Conservation (phyloP, 2,888 invertebrate genomes). For the Agrenia bidenticulata region DNA sequence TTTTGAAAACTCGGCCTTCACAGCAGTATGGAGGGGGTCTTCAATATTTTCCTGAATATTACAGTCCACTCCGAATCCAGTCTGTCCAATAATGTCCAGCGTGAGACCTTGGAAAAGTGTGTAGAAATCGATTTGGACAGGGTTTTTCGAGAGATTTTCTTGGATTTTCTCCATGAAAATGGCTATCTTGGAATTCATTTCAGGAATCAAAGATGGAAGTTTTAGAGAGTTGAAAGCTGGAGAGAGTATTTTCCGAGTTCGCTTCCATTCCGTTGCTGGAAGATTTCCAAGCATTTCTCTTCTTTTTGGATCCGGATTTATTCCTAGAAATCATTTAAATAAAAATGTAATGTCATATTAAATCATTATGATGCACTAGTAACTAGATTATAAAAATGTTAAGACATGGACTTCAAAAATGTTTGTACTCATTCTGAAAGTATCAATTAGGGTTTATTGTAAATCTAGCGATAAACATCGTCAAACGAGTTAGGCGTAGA, state of each 20-base stretch:
- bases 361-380: no score
- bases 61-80: conserved; percentile 39
- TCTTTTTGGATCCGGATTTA: conserved; percentile 41
- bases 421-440: no score
- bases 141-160: not conserved
- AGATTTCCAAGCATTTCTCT: conserved; percentile 43
- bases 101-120: conserved; percentile 32
- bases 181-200: conserved; percentile 9
- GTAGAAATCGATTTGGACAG: conserved; percentile 32
- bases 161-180: conserved; percentile 16
- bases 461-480: no score
- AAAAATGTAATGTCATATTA: not conserved
- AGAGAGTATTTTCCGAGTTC: conserved; percentile 26
- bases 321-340: no score
- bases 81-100: conserved; percentile 38
- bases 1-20: conserved; percentile 43
- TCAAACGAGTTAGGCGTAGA: no score
- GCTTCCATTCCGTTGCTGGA: conserved; percentile 29
- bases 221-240: conserved; percentile 28
- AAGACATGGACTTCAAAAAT: no score
- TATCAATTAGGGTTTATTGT: no score
- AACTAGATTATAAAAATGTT: no score
- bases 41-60: conserved; percentile 35
- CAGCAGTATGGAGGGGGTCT: conserved; percentile 31
- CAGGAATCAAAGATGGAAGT: conserved; percentile 18